Evolutionary conservation across 2,113 vertebrate species (phyloP), one percentile per base, ranked within the genome.

Genomic region (Nothocercus julius): DNA sequence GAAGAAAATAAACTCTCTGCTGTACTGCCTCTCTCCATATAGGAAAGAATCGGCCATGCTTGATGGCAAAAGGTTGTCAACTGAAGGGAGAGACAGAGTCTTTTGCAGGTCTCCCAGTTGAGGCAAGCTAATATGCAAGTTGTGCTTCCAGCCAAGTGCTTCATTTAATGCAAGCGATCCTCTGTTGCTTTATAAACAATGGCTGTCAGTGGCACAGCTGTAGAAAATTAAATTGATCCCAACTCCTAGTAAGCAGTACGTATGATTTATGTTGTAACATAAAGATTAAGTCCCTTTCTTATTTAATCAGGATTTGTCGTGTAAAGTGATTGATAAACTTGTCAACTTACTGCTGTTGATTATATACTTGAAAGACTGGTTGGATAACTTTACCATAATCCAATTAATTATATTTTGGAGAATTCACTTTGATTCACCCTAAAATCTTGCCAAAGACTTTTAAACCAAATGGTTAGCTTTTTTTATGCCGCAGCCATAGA

Each of bases 1-100:
- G 13, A 54, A 54, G 27, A 54, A 54, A 54, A 28, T 15, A 53
- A 53, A 53, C 5, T 6, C 14, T 32, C 10, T 18, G 21, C 5
- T 4, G 21, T 42, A 7, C 64, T 36, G 28, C n/a, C 15, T 47
- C 10, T 67, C 24, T 42, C 18, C 63, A 44, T 1, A 9, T 0
- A 1, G 2, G 21, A 5, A 5, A 0, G 1, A 9, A 9, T 0
- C 28, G 1, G 34, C 4, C 53, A 24, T 1, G 0, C 32, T 8
- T 18, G 24, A 61, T 7, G 28, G 13, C 82, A 27, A 9, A 27
- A 44, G 21, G 38, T 42, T 7, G 13, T 21, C 47, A 13, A 6
- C 5, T 0, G 4, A 2, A 22, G 9, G 5, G 56, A 32, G 53
- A 45, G 4, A 25, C 0, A 40, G 32, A 5, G 13, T 44, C 18